Conservation (phyloP, 2,888 invertebrate genomes). For the Steinernema scapterisci region DNA sequence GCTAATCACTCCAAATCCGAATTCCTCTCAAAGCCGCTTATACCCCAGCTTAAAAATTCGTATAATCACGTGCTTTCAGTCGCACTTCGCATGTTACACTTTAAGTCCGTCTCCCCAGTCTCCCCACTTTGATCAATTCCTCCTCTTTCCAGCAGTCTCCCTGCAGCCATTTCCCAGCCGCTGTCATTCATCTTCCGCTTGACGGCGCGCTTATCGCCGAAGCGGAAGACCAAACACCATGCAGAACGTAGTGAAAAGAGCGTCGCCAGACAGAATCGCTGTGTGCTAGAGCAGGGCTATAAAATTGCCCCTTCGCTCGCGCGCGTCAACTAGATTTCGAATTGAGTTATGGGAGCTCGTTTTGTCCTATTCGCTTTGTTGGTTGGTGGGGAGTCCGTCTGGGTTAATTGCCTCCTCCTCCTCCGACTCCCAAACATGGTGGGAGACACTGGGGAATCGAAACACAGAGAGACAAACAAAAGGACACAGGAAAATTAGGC, state of each 20-base stretch:
- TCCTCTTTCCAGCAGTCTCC: not conserved
- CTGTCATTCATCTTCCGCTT: slow-evolving; percentile 29
- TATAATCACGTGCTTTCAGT: no score
- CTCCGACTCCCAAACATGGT: no score
- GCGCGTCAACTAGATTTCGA: slow-evolving; percentile 21
- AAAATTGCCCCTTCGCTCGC: not conserved
- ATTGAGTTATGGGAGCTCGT: not conserved
- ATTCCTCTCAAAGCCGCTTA: no score
- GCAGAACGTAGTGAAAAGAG: not conserved
- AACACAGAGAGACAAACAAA: not conserved
- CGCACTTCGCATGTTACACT: no score
- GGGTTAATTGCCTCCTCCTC: slow-evolving; percentile 22
- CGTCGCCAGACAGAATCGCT: no score
- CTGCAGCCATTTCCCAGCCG: slow-evolving; percentile 15
- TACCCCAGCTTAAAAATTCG: no score
- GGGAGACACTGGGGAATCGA: no score
- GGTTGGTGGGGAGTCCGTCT: not conserved
- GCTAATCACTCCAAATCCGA: no score
- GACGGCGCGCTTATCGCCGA: slow-evolving; percentile 22
- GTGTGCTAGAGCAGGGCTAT: no score
- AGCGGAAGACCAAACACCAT: slow-evolving; percentile 18
- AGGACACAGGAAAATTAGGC: not conserved
- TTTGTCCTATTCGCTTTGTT: not conserved
- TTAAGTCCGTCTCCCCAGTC: no score
- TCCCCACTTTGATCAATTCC: no score